Evolutionary conservation across 2,797 vertebrate species (phyloP), one percentile per base, ranked within the genome.

Genomic region (Bovichtus diacanthus): DNA sequence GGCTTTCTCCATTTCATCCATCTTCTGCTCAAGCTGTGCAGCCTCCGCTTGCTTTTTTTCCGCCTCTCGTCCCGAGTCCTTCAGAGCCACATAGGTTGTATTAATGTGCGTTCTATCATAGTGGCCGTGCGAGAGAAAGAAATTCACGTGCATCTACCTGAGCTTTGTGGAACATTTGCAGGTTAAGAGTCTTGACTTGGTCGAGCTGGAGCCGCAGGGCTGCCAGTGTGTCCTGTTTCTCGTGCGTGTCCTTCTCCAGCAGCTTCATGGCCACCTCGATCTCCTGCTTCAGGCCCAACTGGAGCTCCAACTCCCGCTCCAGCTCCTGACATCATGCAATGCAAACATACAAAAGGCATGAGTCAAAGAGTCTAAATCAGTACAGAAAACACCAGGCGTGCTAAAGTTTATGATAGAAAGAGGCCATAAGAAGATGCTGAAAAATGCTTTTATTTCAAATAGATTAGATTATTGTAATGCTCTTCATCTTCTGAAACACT

Each of bases 211-310:
- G 96, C 9, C 98, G 93, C 64, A 99, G 94, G 1, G 97, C 96
- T 0, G 93, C 96, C 13, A 99, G 93, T 0, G 97, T 96, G 92
- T 99, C 98, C 80, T 99, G 97, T 68, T 99, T 99, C 87, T 99
- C 98, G 0, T 99, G 97, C 0, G 96, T 98, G 91, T 99, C 98
- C 88, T 99, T 99, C 91, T 99, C 98, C 71, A 99, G 92, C 36
- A 99, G 93, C 86, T 97, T 98, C 98, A 99, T 99, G 79, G 98
- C 98, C 80, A 98, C 96, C 90, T 99, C 98, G 95, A 99, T 99
- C 93, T 99, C 98, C 27, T 97, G 96, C 93, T 99, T 99, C 92
- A 99, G 92, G 27, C 96, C 96, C 70, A 96, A 93, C 88, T 99
- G 98, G 59, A 99, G 93, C 86, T 99, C 96, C 88, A 99, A 64